These are phyloP conservation scores for Zenarchopterus dispar DNA, from an alignment of 2,797 vertebrate species.

Conservation along the genomic window DNA sequence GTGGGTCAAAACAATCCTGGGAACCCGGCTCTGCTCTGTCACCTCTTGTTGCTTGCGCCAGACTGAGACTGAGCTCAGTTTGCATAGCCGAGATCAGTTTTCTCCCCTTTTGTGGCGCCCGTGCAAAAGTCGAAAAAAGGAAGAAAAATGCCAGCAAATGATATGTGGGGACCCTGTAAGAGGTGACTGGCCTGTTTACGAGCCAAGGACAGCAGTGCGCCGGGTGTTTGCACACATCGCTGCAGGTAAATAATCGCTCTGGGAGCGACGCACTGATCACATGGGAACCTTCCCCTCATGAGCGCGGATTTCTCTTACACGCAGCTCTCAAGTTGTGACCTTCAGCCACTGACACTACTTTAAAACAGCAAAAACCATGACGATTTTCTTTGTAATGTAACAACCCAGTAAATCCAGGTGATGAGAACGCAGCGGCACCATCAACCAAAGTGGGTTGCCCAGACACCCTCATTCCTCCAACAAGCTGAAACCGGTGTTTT, in stretches of 20 bases:
- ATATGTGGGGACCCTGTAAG: not conserved
- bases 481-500: slow-evolving; percentile 45
- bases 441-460: slow-evolving; percentile 29
- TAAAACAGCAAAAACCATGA: not conserved
- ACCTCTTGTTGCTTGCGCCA: slow-evolving; percentile 42
- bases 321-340: not conserved
- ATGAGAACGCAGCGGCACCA: slow-evolving; percentile 1
- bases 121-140: not conserved
- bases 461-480: slow-evolving; percentile 42
- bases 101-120: slow-evolving; percentile 18
- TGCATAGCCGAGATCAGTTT: slow-evolving; percentile 29
- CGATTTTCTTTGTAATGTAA: not conserved
- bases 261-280: slow-evolving; percentile 59
- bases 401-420: not conserved
- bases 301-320: not conserved
- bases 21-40: slow-evolving; percentile 49
- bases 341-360: not conserved
- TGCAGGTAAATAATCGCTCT: slow-evolving; percentile 80
- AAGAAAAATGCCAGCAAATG: not conserved
- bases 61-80: slow-evolving; percentile 51
- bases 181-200: slow-evolving; percentile 23
- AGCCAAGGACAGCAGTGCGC: slow-evolving; percentile 51
- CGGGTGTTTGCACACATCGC: slow-evolving; percentile 80
- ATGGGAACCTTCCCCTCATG: slow-evolving; percentile 3
- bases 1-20: slow-evolving; percentile 46